A percentile compares a stretch with the other conserved stretches of the same genome.
phyloP scores from a whole-genome alignment of 2,797 vertebrate species.

The Bucorvus abyssinicus region DNA sequence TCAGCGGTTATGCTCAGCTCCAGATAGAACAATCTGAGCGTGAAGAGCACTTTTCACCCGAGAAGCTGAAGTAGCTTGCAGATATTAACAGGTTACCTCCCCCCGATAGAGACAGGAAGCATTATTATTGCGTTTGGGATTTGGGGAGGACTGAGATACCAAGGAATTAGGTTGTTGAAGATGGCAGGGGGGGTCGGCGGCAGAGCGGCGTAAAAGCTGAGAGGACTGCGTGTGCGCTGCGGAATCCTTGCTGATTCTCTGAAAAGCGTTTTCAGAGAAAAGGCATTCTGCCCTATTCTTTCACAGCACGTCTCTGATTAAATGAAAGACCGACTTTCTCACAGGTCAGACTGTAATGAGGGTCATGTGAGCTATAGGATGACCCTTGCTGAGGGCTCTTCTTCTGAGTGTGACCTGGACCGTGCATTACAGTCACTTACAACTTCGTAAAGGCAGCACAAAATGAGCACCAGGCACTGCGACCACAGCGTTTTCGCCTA shows the following conservation, averaged over 20 bases:
- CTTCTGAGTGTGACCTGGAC: background rate
- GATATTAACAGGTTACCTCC: background rate
- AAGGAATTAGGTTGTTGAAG: background rate
- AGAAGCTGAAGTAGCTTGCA: background rate
- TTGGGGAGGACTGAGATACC: background rate
- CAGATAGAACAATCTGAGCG: background rate
- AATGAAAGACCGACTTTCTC: background rate
- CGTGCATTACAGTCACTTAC: background rate
- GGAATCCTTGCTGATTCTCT: background rate
- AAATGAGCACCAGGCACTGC: background rate
- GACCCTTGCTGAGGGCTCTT: background rate
- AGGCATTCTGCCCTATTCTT: background rate
- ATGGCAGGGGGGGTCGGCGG: background rate
- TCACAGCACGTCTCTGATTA: background rate
- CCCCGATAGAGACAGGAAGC: background rate
- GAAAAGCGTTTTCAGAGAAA: background rate
- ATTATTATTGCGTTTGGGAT: background rate
- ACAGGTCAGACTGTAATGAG: background rate
- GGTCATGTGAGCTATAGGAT: background rate
- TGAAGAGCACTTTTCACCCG: background rate
- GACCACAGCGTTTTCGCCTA: background rate
- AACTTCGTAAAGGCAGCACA: background rate
- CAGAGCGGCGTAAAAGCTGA: background rate
- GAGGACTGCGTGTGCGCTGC: rapidly evolving
- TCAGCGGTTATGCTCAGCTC: background rate